phyloP scores from a whole-genome alignment of 2,797 vertebrate genomes.

The Erethizon dorsatum region DNA sequence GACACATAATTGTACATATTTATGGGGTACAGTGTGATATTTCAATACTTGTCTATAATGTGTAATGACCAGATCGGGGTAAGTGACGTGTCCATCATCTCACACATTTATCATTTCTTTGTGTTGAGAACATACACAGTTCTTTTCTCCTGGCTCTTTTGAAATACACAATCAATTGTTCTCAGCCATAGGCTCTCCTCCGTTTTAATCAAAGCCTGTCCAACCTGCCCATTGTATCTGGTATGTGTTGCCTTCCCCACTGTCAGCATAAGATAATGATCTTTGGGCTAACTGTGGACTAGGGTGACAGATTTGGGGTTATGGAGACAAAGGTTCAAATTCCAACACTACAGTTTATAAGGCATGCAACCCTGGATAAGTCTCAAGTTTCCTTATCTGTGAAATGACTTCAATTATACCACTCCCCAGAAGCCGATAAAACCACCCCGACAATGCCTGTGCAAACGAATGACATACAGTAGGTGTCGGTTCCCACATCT shows the following conservation, averaged over 20 bases:
- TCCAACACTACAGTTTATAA: slow-evolving; percentile 25
- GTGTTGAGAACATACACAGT: not conserved
- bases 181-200: not conserved
- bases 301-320: not conserved
- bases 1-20: not conserved
- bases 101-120: not conserved
- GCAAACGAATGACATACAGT: not conserved
- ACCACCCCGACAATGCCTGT: not conserved
- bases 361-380: not conserved
- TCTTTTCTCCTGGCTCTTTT: not conserved
- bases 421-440: slow-evolving; percentile 5
- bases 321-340: slow-evolving; percentile 59
- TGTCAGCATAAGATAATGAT: slow-evolving; percentile 2
- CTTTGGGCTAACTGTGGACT: not conserved
- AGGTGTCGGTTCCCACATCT: not conserved
- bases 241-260: not conserved
- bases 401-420: slow-evolving; percentile 59
- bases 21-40: not conserved
- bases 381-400: slow-evolving; percentile 56
- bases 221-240: not conserved
- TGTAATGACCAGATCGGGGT: not conserved
- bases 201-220: slow-evolving; percentile 36
- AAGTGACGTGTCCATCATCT: not conserved
- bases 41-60: not conserved
- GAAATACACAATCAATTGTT: not conserved